Evolutionary conservation across 2,888 invertebrate species (phyloP).

Genomic region (Epistrophe grossulariae): DNA sequence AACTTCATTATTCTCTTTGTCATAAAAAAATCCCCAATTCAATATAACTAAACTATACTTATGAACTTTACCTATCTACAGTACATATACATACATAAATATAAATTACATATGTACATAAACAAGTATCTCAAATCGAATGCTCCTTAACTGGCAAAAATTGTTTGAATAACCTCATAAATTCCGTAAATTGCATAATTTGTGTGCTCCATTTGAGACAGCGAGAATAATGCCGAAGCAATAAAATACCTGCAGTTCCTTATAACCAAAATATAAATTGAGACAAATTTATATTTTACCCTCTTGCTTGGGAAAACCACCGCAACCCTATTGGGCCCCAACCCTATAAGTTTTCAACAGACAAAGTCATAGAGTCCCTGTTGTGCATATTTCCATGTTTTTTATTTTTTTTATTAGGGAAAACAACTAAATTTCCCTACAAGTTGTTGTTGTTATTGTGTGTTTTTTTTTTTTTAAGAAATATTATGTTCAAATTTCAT

Average conservation of each 20-base stretch:
- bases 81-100: not conserved
- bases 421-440: constrained; percentile 5
- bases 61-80: not conserved
- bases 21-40: not conserved
- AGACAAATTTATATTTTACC: constrained; percentile 75
- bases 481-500: constrained; percentile 44
- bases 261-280: constrained; percentile 70
- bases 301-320: constrained; percentile 3
- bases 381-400: constrained; percentile 13
- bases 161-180: constrained; percentile 64
- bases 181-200: constrained; percentile 46
- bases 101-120: not conserved
- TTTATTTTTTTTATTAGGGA: constrained; percentile 3
- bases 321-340: not conserved
- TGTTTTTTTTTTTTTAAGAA: constrained; percentile 27
- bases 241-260: constrained; percentile 74
- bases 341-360: not conserved
- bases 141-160: constrained; percentile 56
- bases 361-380: not conserved
- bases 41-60: not conserved
- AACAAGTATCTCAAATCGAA: constrained; percentile 17
- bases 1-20: not conserved
- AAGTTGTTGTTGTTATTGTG: constrained; percentile 4
- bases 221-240: constrained; percentile 51
- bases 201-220: constrained; percentile 36